phyloP scores from a whole-genome alignment of 2,888 invertebrate species.

The Norana najaformis region DNA sequence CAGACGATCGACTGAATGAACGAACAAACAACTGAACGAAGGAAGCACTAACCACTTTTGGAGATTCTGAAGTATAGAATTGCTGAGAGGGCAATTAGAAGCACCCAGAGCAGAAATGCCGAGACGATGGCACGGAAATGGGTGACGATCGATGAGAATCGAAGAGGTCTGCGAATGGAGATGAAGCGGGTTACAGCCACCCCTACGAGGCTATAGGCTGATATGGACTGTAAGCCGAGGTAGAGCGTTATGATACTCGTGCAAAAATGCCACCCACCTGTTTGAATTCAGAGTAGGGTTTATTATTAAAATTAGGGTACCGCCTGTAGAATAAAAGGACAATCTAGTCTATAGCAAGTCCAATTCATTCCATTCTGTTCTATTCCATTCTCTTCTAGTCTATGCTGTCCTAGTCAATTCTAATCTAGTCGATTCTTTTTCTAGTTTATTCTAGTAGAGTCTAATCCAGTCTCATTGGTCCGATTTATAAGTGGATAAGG shows the following conservation, averaged over 20 bases:
- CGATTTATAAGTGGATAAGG: too few species aligned
- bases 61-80: slow-evolving; percentile 44
- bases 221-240: slow-evolving; percentile 27
- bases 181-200: slow-evolving; percentile 47
- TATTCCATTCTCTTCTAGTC: background rate
- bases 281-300: background rate
- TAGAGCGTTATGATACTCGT: slow-evolving; percentile 27
- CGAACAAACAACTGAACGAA: too few species aligned
- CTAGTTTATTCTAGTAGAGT: background rate
- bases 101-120: slow-evolving; percentile 43
- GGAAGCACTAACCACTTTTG: slow-evolving; percentile 36
- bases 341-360: too few species aligned
- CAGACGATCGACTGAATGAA: too few species aligned
- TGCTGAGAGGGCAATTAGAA: slow-evolving; percentile 40
- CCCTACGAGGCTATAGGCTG: slow-evolving; percentile 48
- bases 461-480: too few species aligned
- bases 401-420: background rate
- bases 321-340: background rate
- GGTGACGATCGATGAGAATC: slow-evolving; percentile 44
- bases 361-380: background rate
- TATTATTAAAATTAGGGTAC: background rate
- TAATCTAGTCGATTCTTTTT: background rate
- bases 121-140: slow-evolving; percentile 35
- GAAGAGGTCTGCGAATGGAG: slow-evolving; percentile 44
- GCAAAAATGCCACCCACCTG: slow-evolving; percentile 47